phyloP scores from a whole-genome alignment of 35 echinoderm and acorn worm species.

The Ptychodera flava region DNA sequence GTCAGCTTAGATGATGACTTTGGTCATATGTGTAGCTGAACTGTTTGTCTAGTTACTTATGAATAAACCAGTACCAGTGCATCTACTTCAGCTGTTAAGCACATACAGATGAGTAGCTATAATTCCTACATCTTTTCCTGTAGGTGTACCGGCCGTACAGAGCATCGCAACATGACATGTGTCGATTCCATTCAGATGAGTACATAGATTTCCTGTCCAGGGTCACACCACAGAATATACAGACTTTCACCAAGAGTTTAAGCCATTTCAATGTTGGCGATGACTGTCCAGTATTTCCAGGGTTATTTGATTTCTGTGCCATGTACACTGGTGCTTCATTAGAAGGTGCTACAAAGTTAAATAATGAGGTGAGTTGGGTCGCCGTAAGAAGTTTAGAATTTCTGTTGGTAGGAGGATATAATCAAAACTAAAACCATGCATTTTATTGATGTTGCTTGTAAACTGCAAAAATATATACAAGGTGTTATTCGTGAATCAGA shows the following conservation, averaged over 20 bases:
- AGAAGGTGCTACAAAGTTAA: conserved; percentile 92
- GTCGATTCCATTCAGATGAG: conserved; percentile 95
- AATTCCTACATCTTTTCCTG: no score
- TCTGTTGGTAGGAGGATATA: background rate
- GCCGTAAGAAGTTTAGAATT: background rate
- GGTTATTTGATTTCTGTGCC: conserved; percentile 97
- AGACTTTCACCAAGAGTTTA: conserved; percentile 89
- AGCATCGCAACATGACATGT: conserved; percentile 97
- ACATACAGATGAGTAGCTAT: no score
- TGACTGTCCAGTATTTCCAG: conserved; percentile 97
- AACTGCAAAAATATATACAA: no score
- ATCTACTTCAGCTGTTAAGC: no score
- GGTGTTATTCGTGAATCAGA: no score
- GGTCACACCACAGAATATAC: conserved; percentile 98
- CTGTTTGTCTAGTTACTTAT: no score
- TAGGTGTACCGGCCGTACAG: conserved; percentile 95
- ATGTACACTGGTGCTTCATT: conserved; percentile 98
- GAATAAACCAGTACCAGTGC: no score
- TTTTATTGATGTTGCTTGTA: no score
- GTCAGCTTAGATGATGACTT: no score
- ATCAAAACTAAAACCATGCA: no score
- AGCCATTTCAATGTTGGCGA: conserved; percentile 98
- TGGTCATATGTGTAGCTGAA: no score
- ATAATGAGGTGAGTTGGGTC: conserved; percentile 78
- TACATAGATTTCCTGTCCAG: conserved; percentile 95